These are phyloP conservation scores for Drosophila yooni DNA, from an alignment of 2,888 invertebrate species.

Conservation along the genomic window DNA sequence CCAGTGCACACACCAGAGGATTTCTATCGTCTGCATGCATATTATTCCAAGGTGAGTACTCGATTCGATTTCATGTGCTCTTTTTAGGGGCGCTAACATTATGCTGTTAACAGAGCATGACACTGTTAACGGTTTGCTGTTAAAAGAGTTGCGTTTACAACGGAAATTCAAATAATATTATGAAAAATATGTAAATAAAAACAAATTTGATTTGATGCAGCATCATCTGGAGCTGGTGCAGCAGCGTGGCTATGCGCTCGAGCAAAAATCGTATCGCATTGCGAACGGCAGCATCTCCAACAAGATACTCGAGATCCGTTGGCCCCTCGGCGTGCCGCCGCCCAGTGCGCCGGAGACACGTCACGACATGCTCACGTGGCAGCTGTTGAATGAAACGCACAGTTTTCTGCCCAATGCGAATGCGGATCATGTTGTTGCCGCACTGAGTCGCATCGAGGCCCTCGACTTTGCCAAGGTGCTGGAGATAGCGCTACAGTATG, in stretches of 20 bases:
- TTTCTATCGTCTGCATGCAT: slow-evolving; percentile 90
- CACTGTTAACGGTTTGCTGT: slow-evolving; percentile 6
- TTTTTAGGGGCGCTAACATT: neutral
- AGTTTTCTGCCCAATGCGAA: slow-evolving; percentile 93
- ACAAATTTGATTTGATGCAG: slow-evolving; percentile 64
- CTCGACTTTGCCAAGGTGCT: slow-evolving; percentile 88
- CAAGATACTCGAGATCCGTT: slow-evolving; percentile 86
- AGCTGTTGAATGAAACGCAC: slow-evolving; percentile 93
- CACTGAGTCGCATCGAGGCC: slow-evolving; percentile 88
- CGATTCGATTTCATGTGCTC: neutral
- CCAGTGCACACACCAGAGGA: slow-evolving; percentile 88
- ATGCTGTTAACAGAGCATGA: neutral
- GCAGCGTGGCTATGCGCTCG: slow-evolving; percentile 80
- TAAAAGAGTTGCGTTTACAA: neutral
- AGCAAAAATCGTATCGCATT: slow-evolving; percentile 84
- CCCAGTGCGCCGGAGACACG: slow-evolving; percentile 89
- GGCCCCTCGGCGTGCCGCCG: slow-evolving; percentile 91
- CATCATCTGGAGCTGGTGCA: slow-evolving; percentile 85
- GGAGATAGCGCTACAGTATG: slow-evolving; percentile 86
- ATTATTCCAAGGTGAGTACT: slow-evolving; percentile 88
- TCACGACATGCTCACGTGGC: slow-evolving; percentile 94
- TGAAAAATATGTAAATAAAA: neutral
- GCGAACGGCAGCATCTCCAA: slow-evolving; percentile 86
- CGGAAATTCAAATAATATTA: neutral
- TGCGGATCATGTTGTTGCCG: slow-evolving; percentile 90